Evolutionary conservation across 2,888 invertebrate species (phyloP).

Genomic region (Exocentrus adspersus): DNA sequence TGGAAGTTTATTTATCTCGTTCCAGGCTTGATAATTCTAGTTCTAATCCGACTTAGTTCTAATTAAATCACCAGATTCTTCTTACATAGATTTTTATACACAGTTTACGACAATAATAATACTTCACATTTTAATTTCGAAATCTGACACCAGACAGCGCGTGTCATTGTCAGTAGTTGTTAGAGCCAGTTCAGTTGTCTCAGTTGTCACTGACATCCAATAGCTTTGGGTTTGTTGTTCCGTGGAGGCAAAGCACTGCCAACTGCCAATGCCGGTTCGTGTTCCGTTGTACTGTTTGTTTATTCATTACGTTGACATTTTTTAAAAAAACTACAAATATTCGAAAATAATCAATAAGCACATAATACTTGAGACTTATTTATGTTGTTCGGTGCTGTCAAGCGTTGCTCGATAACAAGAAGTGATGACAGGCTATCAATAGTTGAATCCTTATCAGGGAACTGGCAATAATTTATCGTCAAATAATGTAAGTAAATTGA

Average conservation of each 20-base stretch:
- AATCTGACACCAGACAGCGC: no score
- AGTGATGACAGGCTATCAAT: conserved; percentile 31
- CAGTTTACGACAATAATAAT: no score
- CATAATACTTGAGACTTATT: conserved; percentile 13
- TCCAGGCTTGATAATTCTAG: neutral
- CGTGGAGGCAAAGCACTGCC: no score
- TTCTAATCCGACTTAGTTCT: no score
- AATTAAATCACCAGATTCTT: no score
- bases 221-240: no score
- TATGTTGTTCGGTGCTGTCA: conserved; percentile 20
- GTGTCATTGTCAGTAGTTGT: no score
- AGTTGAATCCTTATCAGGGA: conserved; percentile 28
- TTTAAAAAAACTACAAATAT: neutral
- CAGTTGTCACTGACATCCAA: no score
- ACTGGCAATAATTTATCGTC: conserved; percentile 23
- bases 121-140: no score
- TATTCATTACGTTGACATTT: conserved; percentile 7
- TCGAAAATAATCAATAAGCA: neutral
- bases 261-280: no score
- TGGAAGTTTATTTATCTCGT: neutral
- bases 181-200: no score
- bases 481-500: conserved; percentile 22
- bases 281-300: neutral
- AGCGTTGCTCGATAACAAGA: conserved; percentile 11
- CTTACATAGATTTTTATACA: no score